These are phyloP conservation scores for Biston betularia DNA, from an alignment of 2,888 invertebrate genomes.

Conservation along the genomic window DNA sequence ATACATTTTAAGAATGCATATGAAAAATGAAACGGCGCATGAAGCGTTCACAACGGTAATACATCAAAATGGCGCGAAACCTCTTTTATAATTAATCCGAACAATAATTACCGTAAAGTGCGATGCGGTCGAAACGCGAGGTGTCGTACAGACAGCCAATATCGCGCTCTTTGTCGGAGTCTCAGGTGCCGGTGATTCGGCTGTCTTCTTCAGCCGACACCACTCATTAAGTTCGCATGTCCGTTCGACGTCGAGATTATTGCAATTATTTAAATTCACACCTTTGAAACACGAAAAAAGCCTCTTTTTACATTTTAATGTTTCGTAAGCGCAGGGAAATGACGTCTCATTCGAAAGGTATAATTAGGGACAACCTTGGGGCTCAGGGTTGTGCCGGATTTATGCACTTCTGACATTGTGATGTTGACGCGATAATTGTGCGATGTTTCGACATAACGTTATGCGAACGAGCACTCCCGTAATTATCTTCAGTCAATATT, in stretches of 20 bases:
- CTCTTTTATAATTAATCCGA: conserved; percentile 47
- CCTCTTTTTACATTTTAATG: conserved; percentile 82
- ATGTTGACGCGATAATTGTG: conserved; percentile 73
- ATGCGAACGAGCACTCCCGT: conserved; percentile 30
- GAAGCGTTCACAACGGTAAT: conserved; percentile 41
- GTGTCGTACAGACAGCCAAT: conserved; percentile 48
- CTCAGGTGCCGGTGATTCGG: conserved; percentile 49
- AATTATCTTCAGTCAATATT: conserved; percentile 39
- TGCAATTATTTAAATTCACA: conserved; percentile 87
- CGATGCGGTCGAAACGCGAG: conserved; percentile 39
- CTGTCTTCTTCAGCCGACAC: conserved; percentile 73
- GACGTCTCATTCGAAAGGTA: conserved; percentile 85
- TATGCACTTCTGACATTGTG: conserved; percentile 70
- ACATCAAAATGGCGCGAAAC: conserved; percentile 43
- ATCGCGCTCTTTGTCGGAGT: conserved; percentile 58
- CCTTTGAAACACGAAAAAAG: conserved; percentile 82
- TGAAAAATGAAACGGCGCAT: conserved; percentile 24
- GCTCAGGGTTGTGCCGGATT: conserved; percentile 72
- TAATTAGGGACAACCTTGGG: conserved; percentile 83
- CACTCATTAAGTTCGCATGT: conserved; percentile 83
- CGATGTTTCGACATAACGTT: conserved; percentile 71
- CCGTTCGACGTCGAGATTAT: conserved; percentile 76
- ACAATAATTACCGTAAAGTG: conserved; percentile 47
- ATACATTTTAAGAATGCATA: not conserved
- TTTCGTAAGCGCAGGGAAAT: conserved; percentile 84